Percentiles rank a stretch among this genome's conserved stretches.
These are phyloP conservation scores for Labia minor DNA, from an alignment of 2,888 invertebrate species.

Conservation along the genomic window DNA sequence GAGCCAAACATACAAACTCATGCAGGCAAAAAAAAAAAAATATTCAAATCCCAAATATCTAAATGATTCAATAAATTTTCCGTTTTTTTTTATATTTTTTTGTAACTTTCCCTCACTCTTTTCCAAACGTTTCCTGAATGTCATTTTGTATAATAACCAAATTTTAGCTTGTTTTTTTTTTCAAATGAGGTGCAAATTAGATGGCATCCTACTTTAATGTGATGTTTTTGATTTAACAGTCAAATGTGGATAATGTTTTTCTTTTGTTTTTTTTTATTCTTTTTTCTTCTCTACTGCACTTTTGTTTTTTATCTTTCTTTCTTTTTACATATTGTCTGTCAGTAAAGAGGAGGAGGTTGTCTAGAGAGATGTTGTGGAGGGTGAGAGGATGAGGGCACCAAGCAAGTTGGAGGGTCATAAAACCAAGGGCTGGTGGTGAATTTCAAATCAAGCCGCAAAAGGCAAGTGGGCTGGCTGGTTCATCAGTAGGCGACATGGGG, in stretches of 20 bases:
- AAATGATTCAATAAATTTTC: too few relatives aligned
- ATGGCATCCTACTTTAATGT: not conserved
- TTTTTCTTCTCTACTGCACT: too few relatives aligned
- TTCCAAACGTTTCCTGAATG: too few relatives aligned
- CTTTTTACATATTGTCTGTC: not conserved
- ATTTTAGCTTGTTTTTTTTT: too few relatives aligned
- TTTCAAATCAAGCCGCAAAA: not conserved
- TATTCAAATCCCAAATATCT: too few relatives aligned
- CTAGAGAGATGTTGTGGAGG: too few relatives aligned
- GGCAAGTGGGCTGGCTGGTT: not conserved
- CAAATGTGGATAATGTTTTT: not conserved
- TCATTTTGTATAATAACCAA: too few relatives aligned
- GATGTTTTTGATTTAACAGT: not conserved
- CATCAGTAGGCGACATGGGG: constrained; percentile 3
- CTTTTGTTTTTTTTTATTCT: not conserved
- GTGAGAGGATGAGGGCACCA: not conserved
- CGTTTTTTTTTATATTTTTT: too few relatives aligned
- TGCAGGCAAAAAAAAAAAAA: too few relatives aligned
- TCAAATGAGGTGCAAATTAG: not conserved
- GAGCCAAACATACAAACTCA: too few relatives aligned
- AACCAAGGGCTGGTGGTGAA: constrained; percentile 13
- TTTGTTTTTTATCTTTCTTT: not conserved
- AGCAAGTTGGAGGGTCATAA: not conserved
- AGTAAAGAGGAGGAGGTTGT: not conserved
- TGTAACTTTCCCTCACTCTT: too few relatives aligned